Percentiles rank a stretch among this genome's conserved stretches.
Evolutionary conservation across 2,797 vertebrate species (phyloP).

Genomic region (Gallirallus australis): DNA sequence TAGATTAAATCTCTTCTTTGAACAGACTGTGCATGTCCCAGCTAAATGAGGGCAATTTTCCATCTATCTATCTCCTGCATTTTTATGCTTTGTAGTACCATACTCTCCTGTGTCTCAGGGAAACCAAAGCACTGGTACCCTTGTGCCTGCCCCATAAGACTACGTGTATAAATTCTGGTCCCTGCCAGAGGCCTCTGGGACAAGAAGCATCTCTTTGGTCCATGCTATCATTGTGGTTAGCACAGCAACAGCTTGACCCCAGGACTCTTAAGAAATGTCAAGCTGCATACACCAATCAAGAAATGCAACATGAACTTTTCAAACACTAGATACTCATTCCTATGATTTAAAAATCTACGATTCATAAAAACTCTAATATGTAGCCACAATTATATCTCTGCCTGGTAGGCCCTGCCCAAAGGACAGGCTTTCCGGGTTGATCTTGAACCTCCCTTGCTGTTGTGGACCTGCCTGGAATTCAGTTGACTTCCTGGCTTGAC

Average conservation of each 20-base stretch:
- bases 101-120: not conserved
- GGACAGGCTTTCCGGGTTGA: not conserved
- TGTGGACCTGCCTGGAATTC: not conserved
- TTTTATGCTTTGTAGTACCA: not conserved
- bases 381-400: not conserved
- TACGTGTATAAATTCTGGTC: not conserved
- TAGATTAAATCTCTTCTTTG: slow-evolving; percentile 23
- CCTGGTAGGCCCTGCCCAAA: not conserved
- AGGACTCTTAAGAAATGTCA: not conserved
- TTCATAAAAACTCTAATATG: not conserved
- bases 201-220: not conserved
- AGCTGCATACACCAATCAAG: not conserved
- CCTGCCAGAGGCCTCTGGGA: not conserved
- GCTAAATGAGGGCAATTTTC: not conserved
- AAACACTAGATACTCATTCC: not conserved
- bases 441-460: not conserved
- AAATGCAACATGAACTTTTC: not conserved
- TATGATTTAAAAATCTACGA: not conserved
- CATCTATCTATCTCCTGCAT: not conserved
- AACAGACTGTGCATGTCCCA: not conserved
- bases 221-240: not conserved
- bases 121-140: not conserved
- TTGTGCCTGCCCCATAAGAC: not conserved
- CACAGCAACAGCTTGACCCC: not conserved
- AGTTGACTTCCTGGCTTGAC: not conserved